Evolutionary conservation across 1,140 invertebrate genomes (phyloP).

Genomic region (Sinonovacula constricta): DNA sequence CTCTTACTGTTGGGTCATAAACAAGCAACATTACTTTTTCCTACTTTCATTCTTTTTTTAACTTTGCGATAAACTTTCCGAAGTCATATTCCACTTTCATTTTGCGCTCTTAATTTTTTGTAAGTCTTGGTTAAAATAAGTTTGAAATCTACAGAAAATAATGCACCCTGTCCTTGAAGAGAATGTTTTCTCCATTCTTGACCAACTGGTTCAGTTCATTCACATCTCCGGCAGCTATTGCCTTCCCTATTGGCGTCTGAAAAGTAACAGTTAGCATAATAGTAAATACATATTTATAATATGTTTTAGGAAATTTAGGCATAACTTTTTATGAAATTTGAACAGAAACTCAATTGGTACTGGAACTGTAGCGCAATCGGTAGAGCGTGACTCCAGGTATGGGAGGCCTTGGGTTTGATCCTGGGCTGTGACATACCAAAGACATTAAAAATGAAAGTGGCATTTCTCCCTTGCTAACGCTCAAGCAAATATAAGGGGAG

Average conservation of each 20-base stretch:
- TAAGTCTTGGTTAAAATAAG: no score
- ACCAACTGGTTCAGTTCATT: constrained; percentile 56
- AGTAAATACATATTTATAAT: neutral
- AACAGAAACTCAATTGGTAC: neutral
- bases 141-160: no score
- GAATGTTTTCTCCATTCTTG: constrained; percentile 57
- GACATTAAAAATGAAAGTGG: neutral
- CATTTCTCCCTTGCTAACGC: no score
- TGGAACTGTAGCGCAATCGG: no score
- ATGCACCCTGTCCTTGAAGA: constrained; percentile 64
- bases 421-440: neutral
- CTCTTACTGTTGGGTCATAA: no score
- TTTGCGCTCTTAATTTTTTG: no score
- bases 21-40: no score
- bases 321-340: neutral
- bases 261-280: constrained; percentile 13
- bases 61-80: no score
- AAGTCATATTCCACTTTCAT: no score
- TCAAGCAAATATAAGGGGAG: no score
- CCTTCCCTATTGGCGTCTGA: constrained; percentile 67
- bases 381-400: no score
- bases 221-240: constrained; percentile 56
- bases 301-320: neutral
- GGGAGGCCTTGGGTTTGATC: neutral
- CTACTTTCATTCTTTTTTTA: no score